Percentiles rank a stretch among this genome's conserved stretches.
Evolutionary conservation across 1,140 invertebrate genomes (phyloP).

Genomic region (Lasioglossum baleicum): DNA sequence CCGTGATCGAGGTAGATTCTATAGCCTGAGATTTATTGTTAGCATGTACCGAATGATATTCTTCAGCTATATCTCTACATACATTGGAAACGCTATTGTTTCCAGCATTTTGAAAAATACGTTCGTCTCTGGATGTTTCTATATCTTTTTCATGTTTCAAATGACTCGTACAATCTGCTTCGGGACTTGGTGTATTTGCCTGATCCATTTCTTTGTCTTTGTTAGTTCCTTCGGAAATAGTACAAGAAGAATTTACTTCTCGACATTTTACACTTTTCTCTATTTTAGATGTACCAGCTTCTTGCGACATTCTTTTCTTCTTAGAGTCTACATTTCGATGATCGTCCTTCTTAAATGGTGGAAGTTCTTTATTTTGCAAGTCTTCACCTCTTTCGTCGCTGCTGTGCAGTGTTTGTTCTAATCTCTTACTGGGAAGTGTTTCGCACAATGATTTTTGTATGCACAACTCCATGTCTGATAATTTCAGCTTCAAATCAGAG

Average conservation of each 20-base stretch:
- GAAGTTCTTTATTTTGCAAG: conserved; percentile 8
- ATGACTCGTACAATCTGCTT: background rate
- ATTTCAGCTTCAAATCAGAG: conserved; percentile 37
- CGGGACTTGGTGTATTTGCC: background rate
- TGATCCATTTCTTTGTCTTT: conserved; percentile 24
- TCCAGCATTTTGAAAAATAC: background rate
- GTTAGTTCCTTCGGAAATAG: background rate
- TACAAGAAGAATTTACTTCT: background rate
- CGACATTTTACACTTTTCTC: background rate
- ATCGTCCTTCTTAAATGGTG: background rate
- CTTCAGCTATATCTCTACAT: background rate
- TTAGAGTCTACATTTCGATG: background rate
- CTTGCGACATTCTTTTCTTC: conserved; percentile 11
- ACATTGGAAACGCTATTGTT: conserved; percentile 11
- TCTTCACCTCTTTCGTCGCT: background rate
- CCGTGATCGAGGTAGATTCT: conserved; percentile 29
- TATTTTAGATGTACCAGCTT: background rate
- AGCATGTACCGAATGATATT: no score
- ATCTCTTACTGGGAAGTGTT: conserved; percentile 65
- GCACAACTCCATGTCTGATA: conserved; percentile 56
- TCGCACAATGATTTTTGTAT: conserved; percentile 63
- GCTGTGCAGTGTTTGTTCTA: conserved; percentile 18
- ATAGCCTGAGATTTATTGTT: conserved; percentile 2
- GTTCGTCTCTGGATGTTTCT: conserved; percentile 16
- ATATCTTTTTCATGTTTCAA: conserved; percentile 17